Percentiles rank a stretch among this genome's conserved stretches.
Evolutionary conservation across 1,140 invertebrate species (phyloP).

Genomic region (Bombus difficillimus): DNA sequence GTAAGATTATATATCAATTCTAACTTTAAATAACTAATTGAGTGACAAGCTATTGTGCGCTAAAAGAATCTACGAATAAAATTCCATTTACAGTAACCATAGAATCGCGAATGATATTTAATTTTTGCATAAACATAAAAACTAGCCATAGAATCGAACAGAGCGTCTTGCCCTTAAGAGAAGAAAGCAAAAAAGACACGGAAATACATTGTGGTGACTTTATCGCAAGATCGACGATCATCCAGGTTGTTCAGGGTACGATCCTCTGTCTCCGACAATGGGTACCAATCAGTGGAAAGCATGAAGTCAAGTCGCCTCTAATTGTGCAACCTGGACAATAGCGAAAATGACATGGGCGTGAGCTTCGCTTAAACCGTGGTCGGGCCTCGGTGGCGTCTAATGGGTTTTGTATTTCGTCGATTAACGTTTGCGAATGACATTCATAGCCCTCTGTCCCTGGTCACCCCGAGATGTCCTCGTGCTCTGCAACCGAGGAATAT

Average conservation of each 20-base stretch:
- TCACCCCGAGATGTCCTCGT: slow-evolving; percentile 10
- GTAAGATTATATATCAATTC: no score
- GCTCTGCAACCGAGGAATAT: slow-evolving; percentile 54
- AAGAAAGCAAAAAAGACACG: no score
- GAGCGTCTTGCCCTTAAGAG: not conserved
- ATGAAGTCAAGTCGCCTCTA: slow-evolving; percentile 62
- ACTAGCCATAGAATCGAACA: not conserved
- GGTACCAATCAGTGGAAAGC: slow-evolving; percentile 54
- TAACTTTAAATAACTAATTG: no score
- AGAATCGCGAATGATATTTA: no score
- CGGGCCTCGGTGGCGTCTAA: slow-evolving; percentile 55
- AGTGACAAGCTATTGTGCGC: no score
- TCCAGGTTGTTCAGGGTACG: not conserved
- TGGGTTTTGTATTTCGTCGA: slow-evolving; percentile 73
- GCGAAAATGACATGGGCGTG: slow-evolving; percentile 71
- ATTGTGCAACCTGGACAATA: slow-evolving; percentile 64
- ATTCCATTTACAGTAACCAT: not conserved
- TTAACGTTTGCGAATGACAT: slow-evolving; percentile 74
- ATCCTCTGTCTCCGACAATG: slow-evolving; percentile 43
- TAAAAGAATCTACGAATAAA: not conserved
- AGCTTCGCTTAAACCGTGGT: slow-evolving; percentile 34
- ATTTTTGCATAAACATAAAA: not conserved
- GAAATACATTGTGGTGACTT: not conserved
- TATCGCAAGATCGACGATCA: slow-evolving; percentile 9
- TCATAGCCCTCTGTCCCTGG: slow-evolving; percentile 57